Evolutionary conservation across 2,113 vertebrate species (phyloP), one percentile per base, ranked within the genome.

Genomic region (Ictalurus furcatus): DNA sequence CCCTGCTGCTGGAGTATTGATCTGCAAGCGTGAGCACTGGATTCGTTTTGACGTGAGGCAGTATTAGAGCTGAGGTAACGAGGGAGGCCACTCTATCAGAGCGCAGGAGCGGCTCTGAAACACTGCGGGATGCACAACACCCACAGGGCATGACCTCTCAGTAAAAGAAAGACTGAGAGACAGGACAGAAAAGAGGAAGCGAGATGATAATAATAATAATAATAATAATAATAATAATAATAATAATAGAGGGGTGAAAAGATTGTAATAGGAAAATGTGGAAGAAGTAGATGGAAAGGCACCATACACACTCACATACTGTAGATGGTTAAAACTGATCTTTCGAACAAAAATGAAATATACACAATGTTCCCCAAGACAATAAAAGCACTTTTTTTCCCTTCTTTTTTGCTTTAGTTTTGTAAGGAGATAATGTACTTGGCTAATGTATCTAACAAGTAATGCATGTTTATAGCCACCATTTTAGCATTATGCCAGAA

Each of bases 21-120:
- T 96, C 95, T 94, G 91, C 58, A 78, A 85, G 79, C 92, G 90
- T 91, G 91, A 92, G 90, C 93, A 94, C 92, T 89, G 93, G 95
- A 95, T 96, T 96, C 94, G 91, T 95, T 94, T 94, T 96, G 95
- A 96, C 95, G 93, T 94, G 90, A n/a, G 89, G 93, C 94, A 89
- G 93, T 92, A 95, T 96, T 94, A 96, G 95, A 94, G 94, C 95
- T 93, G 92, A 61, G 79, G 94, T 96, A 96, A 96, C 93, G 93
- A 96, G 95, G 93, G 94, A 93, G 91, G 92, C 69, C 90, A 88
- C 91, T 94, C 93, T 84, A 94, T 95, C 93, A 94, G 93, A 96
- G 95, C 93, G 93, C 93, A 95, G 95, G 94, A 95, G 93, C 92
- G 87, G 92, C 94, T 94, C 93, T 89, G 92, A 89, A 92, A 91